phyloP scores from a whole-genome alignment of 2,888 invertebrate species.

The Morinoia aosen region DNA sequence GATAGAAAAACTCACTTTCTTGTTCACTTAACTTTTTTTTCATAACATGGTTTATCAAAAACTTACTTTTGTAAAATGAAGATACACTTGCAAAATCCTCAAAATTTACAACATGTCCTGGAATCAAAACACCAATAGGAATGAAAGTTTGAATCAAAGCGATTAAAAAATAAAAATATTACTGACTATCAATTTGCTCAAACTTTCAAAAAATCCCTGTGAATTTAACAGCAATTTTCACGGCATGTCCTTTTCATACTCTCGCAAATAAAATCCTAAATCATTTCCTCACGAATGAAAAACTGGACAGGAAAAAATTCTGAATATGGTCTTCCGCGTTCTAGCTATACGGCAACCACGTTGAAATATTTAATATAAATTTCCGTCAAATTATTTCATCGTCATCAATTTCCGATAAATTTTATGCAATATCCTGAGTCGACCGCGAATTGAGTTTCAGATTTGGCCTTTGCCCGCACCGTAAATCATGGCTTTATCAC shows the following conservation, averaged over 20 bases:
- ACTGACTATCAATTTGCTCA: neutral
- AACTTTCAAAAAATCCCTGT: neutral
- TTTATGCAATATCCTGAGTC: neutral
- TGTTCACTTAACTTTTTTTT: too few relatives aligned
- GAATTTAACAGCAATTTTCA: neutral
- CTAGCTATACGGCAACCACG: neutral
- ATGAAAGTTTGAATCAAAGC: too few relatives aligned
- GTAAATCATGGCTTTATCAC: slow-evolving; percentile 2
- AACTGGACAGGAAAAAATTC: neutral
- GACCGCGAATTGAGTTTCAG: neutral
- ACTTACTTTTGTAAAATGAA: too few relatives aligned
- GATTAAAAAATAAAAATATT: too few relatives aligned
- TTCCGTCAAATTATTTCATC: neutral
- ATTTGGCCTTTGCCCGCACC: neutral
- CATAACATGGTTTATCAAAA: too few relatives aligned
- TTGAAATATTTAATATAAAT: neutral
- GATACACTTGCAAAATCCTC: too few relatives aligned
- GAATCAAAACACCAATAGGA: too few relatives aligned
- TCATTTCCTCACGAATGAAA: neutral
- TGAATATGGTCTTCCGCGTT: neutral
- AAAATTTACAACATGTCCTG: too few relatives aligned
- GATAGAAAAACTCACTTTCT: too few relatives aligned
- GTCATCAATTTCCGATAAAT: neutral
- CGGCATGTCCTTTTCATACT: neutral
- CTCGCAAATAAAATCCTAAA: neutral